Conservation (phyloP, 2,797 vertebrate genomes). For the Halcyon chelicuti region DNA sequence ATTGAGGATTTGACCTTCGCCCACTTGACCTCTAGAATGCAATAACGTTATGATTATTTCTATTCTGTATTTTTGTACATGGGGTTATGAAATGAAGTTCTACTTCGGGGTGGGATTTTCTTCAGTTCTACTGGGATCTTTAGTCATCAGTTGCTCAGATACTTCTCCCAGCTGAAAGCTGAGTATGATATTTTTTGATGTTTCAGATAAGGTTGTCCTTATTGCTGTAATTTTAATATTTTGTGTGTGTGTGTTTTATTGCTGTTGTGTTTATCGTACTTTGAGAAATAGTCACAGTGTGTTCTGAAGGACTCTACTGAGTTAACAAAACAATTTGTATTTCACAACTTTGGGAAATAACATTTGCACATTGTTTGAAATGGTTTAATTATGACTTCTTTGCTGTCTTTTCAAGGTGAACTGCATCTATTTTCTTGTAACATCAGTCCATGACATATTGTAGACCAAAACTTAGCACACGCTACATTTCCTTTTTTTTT, state of each 20-base stretch:
- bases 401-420: not conserved
- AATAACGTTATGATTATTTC: not conserved
- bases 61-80: not conserved
- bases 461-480: not conserved
- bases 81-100: accelerated
- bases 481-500: not conserved
- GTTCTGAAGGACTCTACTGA: not conserved
- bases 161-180: not conserved
- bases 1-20: not conserved
- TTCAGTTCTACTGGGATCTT: not conserved
- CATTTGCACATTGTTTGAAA: not conserved
- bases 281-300: not conserved
- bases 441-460: not conserved
- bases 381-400: not conserved
- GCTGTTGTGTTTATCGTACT: not conserved
- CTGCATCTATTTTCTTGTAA: not conserved
- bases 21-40: not conserved
- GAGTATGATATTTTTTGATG: not conserved
- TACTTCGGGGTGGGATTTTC: not conserved
- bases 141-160: not conserved
- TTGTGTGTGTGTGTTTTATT: too few species aligned
- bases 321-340: not conserved
- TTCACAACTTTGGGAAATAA: not conserved
- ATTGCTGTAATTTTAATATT: not conserved
- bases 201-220: not conserved